phyloP scores from a whole-genome alignment of 2,113 vertebrate species.

The Bombycilla garrulus region DNA sequence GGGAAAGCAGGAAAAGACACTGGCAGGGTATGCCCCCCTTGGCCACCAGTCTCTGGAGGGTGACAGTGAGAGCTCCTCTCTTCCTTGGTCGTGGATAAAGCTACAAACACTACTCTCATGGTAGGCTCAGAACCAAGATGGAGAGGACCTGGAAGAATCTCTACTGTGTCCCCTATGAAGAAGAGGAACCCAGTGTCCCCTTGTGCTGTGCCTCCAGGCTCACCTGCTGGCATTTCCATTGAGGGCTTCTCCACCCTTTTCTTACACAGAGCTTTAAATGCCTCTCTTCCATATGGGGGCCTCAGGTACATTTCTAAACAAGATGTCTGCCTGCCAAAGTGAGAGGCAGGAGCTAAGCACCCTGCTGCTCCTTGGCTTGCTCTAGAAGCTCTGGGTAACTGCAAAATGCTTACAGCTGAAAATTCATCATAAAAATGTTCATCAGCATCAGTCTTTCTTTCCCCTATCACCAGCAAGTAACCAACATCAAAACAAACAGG shows the following conservation, averaged over 20 bases:
- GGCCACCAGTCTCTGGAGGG: not conserved
- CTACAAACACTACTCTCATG: rapidly evolving
- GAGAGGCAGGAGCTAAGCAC: not conserved
- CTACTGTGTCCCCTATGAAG: rapidly evolving
- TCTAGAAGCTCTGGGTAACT: not conserved
- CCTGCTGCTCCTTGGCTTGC: not conserved
- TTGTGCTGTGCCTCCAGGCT: not conserved
- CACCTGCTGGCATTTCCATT: too few species aligned
- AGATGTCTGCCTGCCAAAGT: rapidly evolving
- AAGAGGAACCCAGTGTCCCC: rapidly evolving
- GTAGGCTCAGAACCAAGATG: not conserved
- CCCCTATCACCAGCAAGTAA: not conserved
- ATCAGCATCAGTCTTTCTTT: not conserved
- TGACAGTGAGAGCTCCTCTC: not conserved
- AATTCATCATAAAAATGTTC: not conserved
- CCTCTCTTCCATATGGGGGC: not conserved
- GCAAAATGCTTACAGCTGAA: not conserved
- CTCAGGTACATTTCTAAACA: not conserved
- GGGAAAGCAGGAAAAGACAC: rapidly evolving
- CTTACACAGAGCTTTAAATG: not conserved
- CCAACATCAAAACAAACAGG: not conserved
- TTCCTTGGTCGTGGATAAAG: not conserved
- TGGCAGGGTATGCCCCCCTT: too few species aligned
- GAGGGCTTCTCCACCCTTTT: not conserved
- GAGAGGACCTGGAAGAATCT: not conserved